Evolutionary conservation across 2,113 vertebrate genomes (phyloP).

Genomic region (Origma solitaria): DNA sequence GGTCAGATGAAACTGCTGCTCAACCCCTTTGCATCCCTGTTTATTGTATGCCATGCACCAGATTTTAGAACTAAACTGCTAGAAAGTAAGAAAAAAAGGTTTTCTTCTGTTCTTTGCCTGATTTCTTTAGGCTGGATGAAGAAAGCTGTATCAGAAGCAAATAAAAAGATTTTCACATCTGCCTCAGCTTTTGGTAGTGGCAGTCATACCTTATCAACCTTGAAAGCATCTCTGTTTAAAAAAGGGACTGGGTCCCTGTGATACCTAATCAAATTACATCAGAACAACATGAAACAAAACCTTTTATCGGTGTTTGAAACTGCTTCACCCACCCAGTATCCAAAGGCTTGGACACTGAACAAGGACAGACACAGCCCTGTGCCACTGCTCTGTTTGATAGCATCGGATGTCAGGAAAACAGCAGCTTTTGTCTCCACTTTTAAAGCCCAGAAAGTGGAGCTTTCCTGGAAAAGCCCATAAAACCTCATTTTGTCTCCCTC

Average conservation of each 20-base stretch:
- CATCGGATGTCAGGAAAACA: not conserved
- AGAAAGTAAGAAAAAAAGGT: not conserved
- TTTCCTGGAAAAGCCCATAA: not conserved
- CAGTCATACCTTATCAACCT: not conserved
- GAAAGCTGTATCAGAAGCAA: not conserved
- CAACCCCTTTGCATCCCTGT: not conserved
- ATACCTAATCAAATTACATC: not conserved
- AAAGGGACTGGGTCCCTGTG: not conserved
- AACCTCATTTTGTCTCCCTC: slow-evolving; percentile 1
- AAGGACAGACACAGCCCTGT: not conserved
- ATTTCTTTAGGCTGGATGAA: not conserved
- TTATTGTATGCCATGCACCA: not conserved
- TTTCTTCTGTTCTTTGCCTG: not conserved
- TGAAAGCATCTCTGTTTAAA: not conserved
- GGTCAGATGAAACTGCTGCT: not conserved
- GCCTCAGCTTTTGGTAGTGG: not conserved
- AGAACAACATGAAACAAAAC: not conserved
- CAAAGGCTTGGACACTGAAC: not conserved
- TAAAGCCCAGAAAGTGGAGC: no score
- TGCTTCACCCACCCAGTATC: not conserved
- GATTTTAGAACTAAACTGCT: not conserved
- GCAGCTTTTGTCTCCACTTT: not conserved
- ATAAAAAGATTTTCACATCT: not conserved
- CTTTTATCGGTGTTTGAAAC: not conserved
- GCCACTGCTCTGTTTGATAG: not conserved